phyloP scores from a whole-genome alignment of 2,113 vertebrate species.

The Lepisosteus oculatus region DNA sequence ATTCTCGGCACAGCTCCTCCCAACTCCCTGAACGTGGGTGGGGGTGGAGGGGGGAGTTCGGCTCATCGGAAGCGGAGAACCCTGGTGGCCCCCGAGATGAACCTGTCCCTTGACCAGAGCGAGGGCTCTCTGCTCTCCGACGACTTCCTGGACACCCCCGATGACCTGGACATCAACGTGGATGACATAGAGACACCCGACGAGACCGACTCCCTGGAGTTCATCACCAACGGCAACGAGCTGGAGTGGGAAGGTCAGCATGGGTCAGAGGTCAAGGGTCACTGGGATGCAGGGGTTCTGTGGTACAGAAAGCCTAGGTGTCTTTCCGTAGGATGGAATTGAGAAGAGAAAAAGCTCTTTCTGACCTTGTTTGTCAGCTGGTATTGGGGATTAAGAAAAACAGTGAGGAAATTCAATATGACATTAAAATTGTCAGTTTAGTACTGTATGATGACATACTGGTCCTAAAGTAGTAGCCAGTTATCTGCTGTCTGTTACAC shows the following conservation, averaged over 20 bases:
- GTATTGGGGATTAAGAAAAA: too few species aligned
- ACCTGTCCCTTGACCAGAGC: constrained; percentile 93
- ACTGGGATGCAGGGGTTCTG: too few species aligned
- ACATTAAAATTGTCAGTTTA: too few species aligned
- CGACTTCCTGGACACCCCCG: constrained; percentile 89
- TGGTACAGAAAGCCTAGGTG: too few species aligned
- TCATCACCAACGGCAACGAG: constrained; percentile 87
- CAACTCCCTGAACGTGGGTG: constrained; percentile 68
- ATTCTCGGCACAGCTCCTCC: constrained; percentile 70
- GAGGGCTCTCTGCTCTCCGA: constrained; percentile 92
- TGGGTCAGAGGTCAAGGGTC: not conserved
- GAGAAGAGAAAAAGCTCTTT: too few species aligned
- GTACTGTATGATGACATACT: too few species aligned
- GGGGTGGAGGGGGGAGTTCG: constrained; percentile 36
- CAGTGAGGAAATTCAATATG: too few species aligned
- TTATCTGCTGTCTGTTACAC: too few species aligned
- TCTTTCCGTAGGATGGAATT: too few species aligned
- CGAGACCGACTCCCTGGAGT: constrained; percentile 93
- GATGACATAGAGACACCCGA: constrained; percentile 95
- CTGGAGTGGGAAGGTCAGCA: constrained; percentile 96
- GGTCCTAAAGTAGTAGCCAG: too few species aligned
- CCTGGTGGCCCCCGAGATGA: constrained; percentile 89
- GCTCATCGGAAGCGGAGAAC: constrained; percentile 83
- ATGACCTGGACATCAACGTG: constrained; percentile 94
- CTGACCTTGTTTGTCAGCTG: too few species aligned